These are phyloP conservation scores for Apoderus coryli DNA, from an alignment of 2,888 invertebrate species.

Conservation along the genomic window DNA sequence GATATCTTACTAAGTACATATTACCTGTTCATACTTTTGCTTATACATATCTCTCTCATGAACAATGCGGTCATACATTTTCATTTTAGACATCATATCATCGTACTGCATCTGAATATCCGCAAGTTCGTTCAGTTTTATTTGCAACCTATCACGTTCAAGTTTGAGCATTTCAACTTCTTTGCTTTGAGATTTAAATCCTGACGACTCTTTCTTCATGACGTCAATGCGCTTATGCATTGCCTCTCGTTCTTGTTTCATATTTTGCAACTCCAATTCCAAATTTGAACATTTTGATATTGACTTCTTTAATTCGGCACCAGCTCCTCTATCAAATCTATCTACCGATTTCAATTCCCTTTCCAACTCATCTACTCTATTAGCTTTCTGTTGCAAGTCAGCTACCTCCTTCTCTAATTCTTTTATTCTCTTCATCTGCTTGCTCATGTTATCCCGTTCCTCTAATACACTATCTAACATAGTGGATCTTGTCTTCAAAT, in stretches of 20 bases:
- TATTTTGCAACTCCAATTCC: constrained; percentile 18
- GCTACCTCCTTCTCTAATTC: constrained; percentile 19
- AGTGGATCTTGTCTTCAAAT: constrained; percentile 19
- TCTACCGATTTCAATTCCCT: constrained; percentile 13
- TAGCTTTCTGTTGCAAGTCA: constrained; percentile 18
- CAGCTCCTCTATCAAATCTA: constrained; percentile 18
- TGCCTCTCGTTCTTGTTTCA: constrained; percentile 18
- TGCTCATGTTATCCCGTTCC: constrained; percentile 24
- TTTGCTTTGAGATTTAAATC: constrained; percentile 18
- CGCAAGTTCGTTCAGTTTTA: constrained; percentile 23
- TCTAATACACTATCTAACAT: constrained; percentile 22
- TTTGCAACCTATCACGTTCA: constrained; percentile 26
- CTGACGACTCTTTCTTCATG: constrained; percentile 18
- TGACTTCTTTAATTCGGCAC: constrained; percentile 15
- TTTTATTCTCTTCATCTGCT: constrained; percentile 19
- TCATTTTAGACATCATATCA: constrained; percentile 22
- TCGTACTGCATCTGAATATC: constrained; percentile 24
- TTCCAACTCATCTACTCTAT: constrained; percentile 19
- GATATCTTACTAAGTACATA: no score
- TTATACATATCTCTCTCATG: constrained; percentile 28
- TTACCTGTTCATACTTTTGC: constrained; percentile 25
- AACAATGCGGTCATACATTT: constrained; percentile 22
- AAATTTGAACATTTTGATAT: constrained; percentile 17
- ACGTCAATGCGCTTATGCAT: constrained; percentile 18
- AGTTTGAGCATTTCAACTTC: constrained; percentile 27